Evolutionary conservation across 2,888 invertebrate species (phyloP), one percentile per base, ranked within the genome.

Genomic region (Emmelina monodactyla): DNA sequence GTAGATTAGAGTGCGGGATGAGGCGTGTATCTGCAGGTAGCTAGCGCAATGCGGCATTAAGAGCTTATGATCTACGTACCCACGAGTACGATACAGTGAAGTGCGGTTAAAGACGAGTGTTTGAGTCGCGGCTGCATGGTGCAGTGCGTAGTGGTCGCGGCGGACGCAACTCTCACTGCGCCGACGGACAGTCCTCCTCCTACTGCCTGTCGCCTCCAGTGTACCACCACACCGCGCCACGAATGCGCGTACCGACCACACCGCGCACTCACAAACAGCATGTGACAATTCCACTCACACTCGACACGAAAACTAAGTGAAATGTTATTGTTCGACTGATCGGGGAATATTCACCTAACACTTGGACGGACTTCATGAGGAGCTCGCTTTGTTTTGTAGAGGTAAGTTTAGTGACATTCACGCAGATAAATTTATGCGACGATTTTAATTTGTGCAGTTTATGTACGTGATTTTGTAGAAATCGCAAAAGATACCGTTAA

Each of bases 111-210:
- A 7, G 29, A 11, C 10, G 6, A n/a, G 11, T 29, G 12, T 25
- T 9, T 11, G 11, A 25, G 25, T 19, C 5, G 19, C 55, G 53
- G 50, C 54, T 25, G 25, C 55, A 52, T 53, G 49, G 35, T 35
- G 50, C 44, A 37, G 39, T 39, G 30, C 29, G 43, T 40, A 39
- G 41, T 44, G 45, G 44, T 11, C 38, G 48, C 46, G 51, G 48
- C 52, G 51, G 51, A 49, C 71, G 75, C 59, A 75, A 72, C 76
- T 75, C 66, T 73, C 70, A 67, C 70, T 76, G 78, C 76, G 73
- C 78, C 76, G 76, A 73, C 66, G 67, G 75, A 61, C 73, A 59
- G 58, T 61, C 69, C 69, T 71, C 59, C 75, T 68, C 50, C 55
- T 58, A 58, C 49, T 67, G 60, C 56, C 63, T 60, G 61, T 64